Evolutionary conservation across 2,113 vertebrate species (phyloP).

Genomic region (Microtus oregoni): DNA sequence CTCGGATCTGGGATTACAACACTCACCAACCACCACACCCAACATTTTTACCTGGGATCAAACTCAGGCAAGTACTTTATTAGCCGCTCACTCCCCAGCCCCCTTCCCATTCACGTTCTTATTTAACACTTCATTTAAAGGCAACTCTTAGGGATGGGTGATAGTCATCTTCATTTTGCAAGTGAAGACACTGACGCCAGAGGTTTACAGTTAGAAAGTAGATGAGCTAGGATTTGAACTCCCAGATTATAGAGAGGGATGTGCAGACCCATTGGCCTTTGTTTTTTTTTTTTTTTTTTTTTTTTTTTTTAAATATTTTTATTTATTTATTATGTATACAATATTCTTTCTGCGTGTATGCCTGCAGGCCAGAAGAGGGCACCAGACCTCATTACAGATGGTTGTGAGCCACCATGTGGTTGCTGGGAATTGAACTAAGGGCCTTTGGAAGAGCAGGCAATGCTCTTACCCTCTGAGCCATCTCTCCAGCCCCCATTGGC

Average conservation of each 20-base stretch:
- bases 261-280: neutral
- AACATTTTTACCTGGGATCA: neutral
- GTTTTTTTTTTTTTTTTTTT: no score
- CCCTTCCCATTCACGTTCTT: neutral
- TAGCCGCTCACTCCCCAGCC: no score
- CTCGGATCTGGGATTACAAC: neutral
- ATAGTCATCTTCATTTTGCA: neutral
- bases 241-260: neutral
- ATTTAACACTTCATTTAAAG: neutral
- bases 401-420: no score
- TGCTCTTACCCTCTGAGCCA: no score
- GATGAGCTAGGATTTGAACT: constrained; percentile 15
- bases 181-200: neutral
- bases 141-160: neutral
- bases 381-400: no score
- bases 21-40: neutral
- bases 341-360: no score
- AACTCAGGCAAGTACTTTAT: neutral
- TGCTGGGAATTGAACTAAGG: no score
- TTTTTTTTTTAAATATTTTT: no score
- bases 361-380: no score
- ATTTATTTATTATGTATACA: no score
- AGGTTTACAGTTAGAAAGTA: neutral
- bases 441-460: no score
- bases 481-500: no score